Conservation (phyloP, 37 sponge, comb jelly and placozoan genomes). For the Axinella damicornis region DNA sequence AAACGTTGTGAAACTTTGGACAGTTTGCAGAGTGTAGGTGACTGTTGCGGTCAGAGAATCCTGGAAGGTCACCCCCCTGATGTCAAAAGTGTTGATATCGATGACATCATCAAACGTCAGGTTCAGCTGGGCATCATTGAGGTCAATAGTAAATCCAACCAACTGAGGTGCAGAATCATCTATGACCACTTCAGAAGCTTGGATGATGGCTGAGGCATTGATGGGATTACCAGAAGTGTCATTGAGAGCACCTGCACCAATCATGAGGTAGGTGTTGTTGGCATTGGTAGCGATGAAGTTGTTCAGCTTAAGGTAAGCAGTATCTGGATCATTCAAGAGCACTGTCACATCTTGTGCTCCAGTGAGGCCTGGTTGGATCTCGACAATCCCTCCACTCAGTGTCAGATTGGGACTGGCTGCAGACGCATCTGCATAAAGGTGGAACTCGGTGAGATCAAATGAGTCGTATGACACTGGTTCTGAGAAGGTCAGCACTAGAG, state of each 20-base stretch:
- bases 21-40: slow-evolving; percentile 43
- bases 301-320: slow-evolving; percentile 67
- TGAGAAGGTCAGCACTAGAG: slow-evolving; percentile 71
- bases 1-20: slow-evolving; percentile 34
- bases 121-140: slow-evolving; percentile 83
- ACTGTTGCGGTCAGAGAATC: slow-evolving; percentile 47
- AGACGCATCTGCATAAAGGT: slow-evolving; percentile 26
- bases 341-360: slow-evolving; percentile 33
- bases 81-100: slow-evolving; percentile 67
- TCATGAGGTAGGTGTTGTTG: slow-evolving; percentile 35
- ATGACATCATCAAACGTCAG: slow-evolving; percentile 92
- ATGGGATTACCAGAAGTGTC: slow-evolving; percentile 59
- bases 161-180: slow-evolving; percentile 73
- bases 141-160: slow-evolving; percentile 69
- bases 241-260: slow-evolving; percentile 43
- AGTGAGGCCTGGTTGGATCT: neutral
- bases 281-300: slow-evolving; percentile 16
- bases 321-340: slow-evolving; percentile 43
- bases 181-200: slow-evolving; percentile 8
- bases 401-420: slow-evolving; percentile 9
- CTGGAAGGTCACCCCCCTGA: slow-evolving; percentile 79
- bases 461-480: slow-evolving; percentile 79
- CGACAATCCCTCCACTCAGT: slow-evolving; percentile 18
- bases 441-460: slow-evolving; percentile 50
- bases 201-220: slow-evolving; percentile 1